Evolutionary conservation across 2,888 invertebrate genomes (phyloP).

Genomic region (Hedya salicella): DNA sequence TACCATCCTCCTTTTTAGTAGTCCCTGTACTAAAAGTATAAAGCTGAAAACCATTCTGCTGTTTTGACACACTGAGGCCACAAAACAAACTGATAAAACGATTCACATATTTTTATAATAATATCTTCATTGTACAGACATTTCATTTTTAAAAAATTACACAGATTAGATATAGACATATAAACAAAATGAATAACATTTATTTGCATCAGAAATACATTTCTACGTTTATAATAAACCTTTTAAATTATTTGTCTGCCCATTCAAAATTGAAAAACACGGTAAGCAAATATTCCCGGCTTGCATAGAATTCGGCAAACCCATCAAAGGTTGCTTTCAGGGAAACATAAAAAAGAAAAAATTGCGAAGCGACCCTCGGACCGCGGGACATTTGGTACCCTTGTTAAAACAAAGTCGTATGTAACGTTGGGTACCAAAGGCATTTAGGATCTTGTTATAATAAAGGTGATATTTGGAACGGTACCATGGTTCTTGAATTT

Average conservation of each 20-base stretch:
- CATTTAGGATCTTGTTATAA: conserved; percentile 4
- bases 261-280: conserved; percentile 51
- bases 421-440: conserved; percentile 2
- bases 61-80: no score
- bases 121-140: no score
- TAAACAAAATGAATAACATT: no score
- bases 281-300: conserved; percentile 54
- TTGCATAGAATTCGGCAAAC: conserved; percentile 53
- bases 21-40: no score
- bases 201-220: background rate
- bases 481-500: conserved; percentile 29
- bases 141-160: no score
- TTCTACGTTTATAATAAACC: background rate
- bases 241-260: conserved; percentile 46
- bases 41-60: no score
- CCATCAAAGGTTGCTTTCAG: conserved; percentile 58
- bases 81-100: no score
- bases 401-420: background rate
- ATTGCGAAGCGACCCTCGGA: conserved; percentile 51
- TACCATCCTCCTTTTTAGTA: no score
- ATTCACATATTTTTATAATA: no score
- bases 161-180: no score
- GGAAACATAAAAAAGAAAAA: conserved; percentile 56
- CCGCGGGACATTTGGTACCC: conserved; percentile 17
- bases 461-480: conserved; percentile 12